Base-by-base conservation (phyloP, 2,113 vertebrate species). In the Chitala chitala region DNA sequence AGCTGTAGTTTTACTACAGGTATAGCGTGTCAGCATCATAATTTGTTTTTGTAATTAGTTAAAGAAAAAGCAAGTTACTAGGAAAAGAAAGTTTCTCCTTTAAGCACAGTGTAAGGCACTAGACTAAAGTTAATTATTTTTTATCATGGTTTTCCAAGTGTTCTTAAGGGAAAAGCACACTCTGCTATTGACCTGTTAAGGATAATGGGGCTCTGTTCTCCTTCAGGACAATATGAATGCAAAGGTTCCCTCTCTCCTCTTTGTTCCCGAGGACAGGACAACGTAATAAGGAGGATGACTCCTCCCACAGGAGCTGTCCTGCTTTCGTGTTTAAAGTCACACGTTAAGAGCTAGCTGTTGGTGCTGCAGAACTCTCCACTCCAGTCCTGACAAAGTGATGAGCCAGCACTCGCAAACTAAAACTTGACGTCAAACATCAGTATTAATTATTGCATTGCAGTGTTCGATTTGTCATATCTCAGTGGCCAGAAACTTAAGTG, bases 261-360 rank as follows among this genome's bases (percentile, higher is more conserved):
- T 17, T 69, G 46, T 2, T 13, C 6, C 24, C 3, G 26, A 53
- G 69, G 33, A 78, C 78, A 9, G 31, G 72, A 26, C 76, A 77
- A 77, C 78, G 80, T 75, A 72, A 76, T 68, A 64, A 31, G 76
- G 75, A 74, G 71, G 71, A 80, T 69, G 73, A 61, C 68, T 76
- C 79, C 74, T 78, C 78, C 74, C 75, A 24, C 74, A 80, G 80
- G 78, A 82, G 69, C 75, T 80, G 80, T 70, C 80, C 80, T 78
- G 80, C 69, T 84, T 82, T 73, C 71, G 58, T 50, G 61, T 77
- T 77, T 81, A 83, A 83, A 83, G 81, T 83, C 81, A 53, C 76
- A 74, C 42, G 12, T 63, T 51, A n/a, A 56, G 71, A 61, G 69
- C n/a, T 38, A 63, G 42, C 48, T 33, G 69, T 24, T 42, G 31